Percentiles rank a stretch among this genome's conserved stretches.
Conservation (phyloP, 1,140 invertebrate genomes). For the Drosophila obscura region DNA sequence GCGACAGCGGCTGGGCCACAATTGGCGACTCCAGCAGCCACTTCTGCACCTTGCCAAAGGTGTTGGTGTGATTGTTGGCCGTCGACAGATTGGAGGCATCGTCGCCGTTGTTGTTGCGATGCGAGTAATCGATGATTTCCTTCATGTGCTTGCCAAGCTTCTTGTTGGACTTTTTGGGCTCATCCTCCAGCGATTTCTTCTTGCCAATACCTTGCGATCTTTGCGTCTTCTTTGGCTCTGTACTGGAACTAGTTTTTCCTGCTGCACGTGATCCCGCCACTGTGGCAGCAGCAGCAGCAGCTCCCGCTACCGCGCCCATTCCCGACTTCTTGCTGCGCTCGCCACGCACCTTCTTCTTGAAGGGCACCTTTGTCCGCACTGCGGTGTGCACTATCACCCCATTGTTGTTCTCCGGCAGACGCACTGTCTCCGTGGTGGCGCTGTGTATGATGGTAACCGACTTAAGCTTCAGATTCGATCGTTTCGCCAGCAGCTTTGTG, state of each 20-base stretch:
- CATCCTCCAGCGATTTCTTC: slow-evolving; percentile 79
- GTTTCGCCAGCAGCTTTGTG: slow-evolving; percentile 90
- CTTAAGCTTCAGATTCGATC: slow-evolving; percentile 90
- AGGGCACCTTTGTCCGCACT: slow-evolving; percentile 89
- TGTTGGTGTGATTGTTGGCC: slow-evolving; percentile 88
- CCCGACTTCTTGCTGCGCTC: slow-evolving; percentile 85
- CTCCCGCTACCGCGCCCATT: slow-evolving; percentile 12
- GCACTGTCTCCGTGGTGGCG: slow-evolving; percentile 92
- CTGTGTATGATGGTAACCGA: slow-evolving; percentile 93
- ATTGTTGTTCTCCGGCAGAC: slow-evolving; percentile 89
- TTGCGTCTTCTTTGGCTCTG: slow-evolving; percentile 57
- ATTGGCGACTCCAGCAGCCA: slow-evolving; percentile 91
- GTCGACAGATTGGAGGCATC: slow-evolving; percentile 80
- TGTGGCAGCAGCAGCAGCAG: slow-evolving; percentile 2
- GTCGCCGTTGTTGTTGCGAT: slow-evolving; percentile 72
- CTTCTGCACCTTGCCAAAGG: slow-evolving; percentile 92
- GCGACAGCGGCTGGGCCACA: slow-evolving; percentile 83
- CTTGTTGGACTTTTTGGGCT: slow-evolving; percentile 77
- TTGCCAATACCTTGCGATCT: slow-evolving; percentile 56
- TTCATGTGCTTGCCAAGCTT: slow-evolving; percentile 86
- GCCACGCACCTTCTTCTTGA: slow-evolving; percentile 90
- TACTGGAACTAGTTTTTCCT: slow-evolving; percentile 38
- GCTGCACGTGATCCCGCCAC: slow-evolving; percentile 18
- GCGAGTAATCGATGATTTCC: slow-evolving; percentile 90
- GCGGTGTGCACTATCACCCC: slow-evolving; percentile 90